Evolutionary conservation across 2,113 vertebrate species (phyloP).

Genomic region (Seriola aureovittata): DNA sequence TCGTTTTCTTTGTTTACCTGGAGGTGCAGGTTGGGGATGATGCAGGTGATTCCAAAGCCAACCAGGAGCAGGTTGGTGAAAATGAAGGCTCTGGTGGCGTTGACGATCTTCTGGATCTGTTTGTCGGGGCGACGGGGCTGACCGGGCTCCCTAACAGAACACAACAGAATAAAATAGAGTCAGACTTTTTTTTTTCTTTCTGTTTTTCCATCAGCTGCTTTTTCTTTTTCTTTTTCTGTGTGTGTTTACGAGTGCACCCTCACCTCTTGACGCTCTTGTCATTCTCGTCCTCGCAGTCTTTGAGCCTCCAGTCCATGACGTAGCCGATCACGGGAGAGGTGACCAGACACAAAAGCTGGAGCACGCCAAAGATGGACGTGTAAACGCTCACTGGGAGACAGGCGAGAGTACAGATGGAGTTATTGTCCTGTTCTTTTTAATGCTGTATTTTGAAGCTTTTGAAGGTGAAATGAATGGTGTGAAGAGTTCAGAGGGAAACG

Average conservation of each 20-base stretch:
- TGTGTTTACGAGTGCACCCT: conserved; percentile 24
- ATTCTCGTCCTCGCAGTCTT: conserved; percentile 91
- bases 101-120: conserved; percentile 94
- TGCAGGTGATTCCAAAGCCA: conserved; percentile 92
- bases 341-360: conserved; percentile 95
- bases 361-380: conserved; percentile 95
- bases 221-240: too few relatives aligned
- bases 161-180: neutral
- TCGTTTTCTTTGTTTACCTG: conserved; percentile 84
- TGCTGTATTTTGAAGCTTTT: neutral
- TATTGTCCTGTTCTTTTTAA: neutral
- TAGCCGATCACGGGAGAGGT: conserved; percentile 96
- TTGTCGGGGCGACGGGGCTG: conserved; percentile 89
- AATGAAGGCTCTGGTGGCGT: conserved; percentile 93
- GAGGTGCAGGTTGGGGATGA: conserved; percentile 90
- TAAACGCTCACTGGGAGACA: conserved; percentile 91
- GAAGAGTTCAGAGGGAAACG: neutral
- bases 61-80: conserved; percentile 97
- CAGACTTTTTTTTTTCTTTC: neutral
- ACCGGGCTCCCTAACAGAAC: conserved; percentile 84
- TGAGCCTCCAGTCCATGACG: conserved; percentile 97
- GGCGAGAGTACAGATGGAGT: neutral
- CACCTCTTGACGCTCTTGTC: conserved; percentile 86
- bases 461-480: neutral
- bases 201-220: neutral